Conservation (phyloP, 2,888 invertebrate species). For the Arctia plantaginis region DNA sequence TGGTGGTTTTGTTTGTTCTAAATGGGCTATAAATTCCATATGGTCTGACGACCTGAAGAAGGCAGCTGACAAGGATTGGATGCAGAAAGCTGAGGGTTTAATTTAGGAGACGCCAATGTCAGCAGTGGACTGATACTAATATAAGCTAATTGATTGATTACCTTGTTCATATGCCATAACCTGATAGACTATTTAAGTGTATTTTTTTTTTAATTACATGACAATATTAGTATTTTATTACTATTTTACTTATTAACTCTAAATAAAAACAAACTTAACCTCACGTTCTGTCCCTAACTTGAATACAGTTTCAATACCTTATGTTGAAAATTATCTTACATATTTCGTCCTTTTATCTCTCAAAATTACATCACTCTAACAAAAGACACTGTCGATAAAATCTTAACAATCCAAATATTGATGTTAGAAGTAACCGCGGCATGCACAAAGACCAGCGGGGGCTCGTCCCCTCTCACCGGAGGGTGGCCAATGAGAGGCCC, state of each 20-base stretch:
- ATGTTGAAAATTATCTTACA: neutral
- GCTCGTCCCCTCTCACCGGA: constrained; percentile 58
- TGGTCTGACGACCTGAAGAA: neutral
- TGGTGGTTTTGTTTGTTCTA: too few species aligned
- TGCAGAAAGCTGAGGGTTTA: neutral
- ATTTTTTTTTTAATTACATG: too few species aligned
- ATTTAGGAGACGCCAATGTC: too few species aligned
- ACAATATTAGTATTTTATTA: neutral
- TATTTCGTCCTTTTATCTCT: neutral
- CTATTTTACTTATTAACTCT: neutral
- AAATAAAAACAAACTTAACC: neutral
- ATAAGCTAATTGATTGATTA: too few species aligned
- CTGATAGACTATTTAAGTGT: too few species aligned
- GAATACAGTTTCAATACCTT: neutral
- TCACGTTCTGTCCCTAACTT: neutral
- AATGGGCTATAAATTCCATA: too few species aligned
- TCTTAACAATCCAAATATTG: constrained; percentile 59
- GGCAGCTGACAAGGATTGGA: neutral
- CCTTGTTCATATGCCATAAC: too few species aligned
- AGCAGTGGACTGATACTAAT: too few species aligned
- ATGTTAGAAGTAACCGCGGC: constrained; percentile 44
- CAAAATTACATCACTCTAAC: neutral
- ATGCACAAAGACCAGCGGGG: constrained; percentile 58
- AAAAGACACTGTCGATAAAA: constrained; percentile 39
- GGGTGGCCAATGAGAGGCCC: constrained; percentile 77